Evolutionary conservation across 1,140 invertebrate genomes (phyloP).

Genomic region (Helicoverpa armigera): DNA sequence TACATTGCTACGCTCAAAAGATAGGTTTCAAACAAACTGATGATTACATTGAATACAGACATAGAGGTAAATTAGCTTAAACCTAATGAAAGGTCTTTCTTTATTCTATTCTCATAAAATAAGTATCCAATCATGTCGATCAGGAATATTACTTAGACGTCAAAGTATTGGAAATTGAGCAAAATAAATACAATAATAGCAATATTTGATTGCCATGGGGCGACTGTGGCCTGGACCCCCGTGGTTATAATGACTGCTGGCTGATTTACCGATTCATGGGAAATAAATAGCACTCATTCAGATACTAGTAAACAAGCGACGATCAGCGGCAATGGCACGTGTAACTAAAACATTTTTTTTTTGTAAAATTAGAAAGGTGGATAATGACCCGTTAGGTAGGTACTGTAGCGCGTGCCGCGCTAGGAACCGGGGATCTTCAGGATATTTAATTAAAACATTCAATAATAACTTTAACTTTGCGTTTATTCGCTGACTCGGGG

Average conservation of each 20-base stretch:
- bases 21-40: neutral
- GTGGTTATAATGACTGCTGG: slow-evolving; percentile 38
- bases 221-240: slow-evolving; percentile 22
- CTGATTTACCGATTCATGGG: slow-evolving; percentile 43
- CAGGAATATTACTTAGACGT: slow-evolving; percentile 10
- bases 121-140: slow-evolving; percentile 5
- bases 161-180: neutral
- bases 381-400: neutral
- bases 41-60: neutral
- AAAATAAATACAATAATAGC: neutral
- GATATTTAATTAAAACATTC: too few species aligned
- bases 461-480: too few species aligned
- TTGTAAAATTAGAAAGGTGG: neutral
- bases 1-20: neutral
- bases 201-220: slow-evolving; percentile 23
- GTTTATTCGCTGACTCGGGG: too few species aligned
- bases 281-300: slow-evolving; percentile 28
- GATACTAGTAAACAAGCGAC: slow-evolving; percentile 2
- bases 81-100: neutral
- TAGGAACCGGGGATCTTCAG: too few species aligned
- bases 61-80: neutral
- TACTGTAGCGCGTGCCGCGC: too few species aligned
- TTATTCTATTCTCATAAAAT: neutral
- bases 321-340: slow-evolving; percentile 14
- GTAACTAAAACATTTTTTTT: slow-evolving; percentile 2